Evolutionary conservation across 2,113 vertebrate genomes (phyloP), one percentile per base, ranked within the genome.

Genomic region (Spea bombifrons): DNA sequence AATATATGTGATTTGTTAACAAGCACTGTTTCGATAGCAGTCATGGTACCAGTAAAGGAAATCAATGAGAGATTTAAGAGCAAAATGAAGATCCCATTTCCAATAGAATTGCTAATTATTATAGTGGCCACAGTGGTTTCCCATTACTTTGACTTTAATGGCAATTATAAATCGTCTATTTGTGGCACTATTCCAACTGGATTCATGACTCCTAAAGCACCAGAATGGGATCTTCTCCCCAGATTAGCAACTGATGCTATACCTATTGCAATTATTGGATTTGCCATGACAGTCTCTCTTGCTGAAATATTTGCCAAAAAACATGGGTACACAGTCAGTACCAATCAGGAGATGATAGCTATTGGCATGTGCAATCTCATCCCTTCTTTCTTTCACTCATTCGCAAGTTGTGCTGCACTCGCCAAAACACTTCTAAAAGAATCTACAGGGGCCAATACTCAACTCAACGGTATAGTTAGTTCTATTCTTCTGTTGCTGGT

Each of bases 321-420:
- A 66, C 80, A 90, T 3, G 82, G 87, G n/a, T 90, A 88, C 0
- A 0, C 83, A 2, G 72, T 88, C 64, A 59, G 69, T 5, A 85
- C 85, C 82, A 90, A 88, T 73, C 89, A 89, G 78, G 88, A 90
- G 81, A 85, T 90, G 88, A 85, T 88, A 7, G 86, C 88, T 66
- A 82, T 89, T 7, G 89, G 89, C 75, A 49, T 84, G 81, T 88
- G 87, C 80, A 89, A 86, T 78, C 63, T 89, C 16, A 15, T 89
- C 43, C 86, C 86, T 10, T 87, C 89, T 82, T 90, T 90, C 83
- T 89, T 90, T 78, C 86, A 83, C 82, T 88, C 85, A 81, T 90
- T 90, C 4, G 86, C 85, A 66, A 86, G 81, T 50, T 88, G 85
- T 43, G 86, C 84, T 0, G 87, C 85, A 63, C 80, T 90, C 3